A percentile compares a stretch with the other conserved stretches of the same genome.
phyloP scores from a whole-genome alignment of 2,113 vertebrate species.

The Sula dactylatra region DNA sequence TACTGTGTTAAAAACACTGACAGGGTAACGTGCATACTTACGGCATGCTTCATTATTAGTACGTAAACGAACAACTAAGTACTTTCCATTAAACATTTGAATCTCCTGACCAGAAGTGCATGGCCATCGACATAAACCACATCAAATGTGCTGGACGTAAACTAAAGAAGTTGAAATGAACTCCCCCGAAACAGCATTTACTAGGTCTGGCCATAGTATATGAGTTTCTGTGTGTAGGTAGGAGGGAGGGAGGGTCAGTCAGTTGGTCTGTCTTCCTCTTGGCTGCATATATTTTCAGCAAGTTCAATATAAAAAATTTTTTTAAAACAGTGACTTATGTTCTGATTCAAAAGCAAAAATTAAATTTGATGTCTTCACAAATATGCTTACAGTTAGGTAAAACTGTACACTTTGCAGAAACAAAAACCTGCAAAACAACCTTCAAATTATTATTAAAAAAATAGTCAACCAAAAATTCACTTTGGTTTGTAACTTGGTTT shows the following conservation, averaged over 20 bases:
- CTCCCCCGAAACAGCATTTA: neutral
- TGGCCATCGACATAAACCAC: neutral
- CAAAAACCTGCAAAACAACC: neutral
- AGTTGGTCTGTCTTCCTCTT: neutral
- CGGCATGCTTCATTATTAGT: neutral
- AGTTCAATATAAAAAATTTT: neutral
- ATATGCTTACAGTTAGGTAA: neutral
- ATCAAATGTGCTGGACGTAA: neutral
- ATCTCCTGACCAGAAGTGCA: neutral
- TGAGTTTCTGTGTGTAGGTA: neutral
- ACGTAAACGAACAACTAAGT: neutral
- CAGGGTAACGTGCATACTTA: neutral
- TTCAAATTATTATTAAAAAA: neutral
- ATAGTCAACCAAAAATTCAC: neutral
- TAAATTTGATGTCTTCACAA: neutral
- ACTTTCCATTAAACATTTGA: neutral
- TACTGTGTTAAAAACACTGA: neutral
- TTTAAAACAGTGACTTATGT: neutral
- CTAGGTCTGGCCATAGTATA: neutral
- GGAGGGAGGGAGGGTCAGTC: neutral
- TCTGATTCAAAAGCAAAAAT: neutral
- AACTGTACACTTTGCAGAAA: neutral
- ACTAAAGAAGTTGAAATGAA: neutral
- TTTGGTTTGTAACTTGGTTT: slow-evolving; percentile 18
- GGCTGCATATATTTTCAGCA: neutral